Conservation (phyloP, 2,888 invertebrate genomes). For the Aspidiotus destructor region DNA sequence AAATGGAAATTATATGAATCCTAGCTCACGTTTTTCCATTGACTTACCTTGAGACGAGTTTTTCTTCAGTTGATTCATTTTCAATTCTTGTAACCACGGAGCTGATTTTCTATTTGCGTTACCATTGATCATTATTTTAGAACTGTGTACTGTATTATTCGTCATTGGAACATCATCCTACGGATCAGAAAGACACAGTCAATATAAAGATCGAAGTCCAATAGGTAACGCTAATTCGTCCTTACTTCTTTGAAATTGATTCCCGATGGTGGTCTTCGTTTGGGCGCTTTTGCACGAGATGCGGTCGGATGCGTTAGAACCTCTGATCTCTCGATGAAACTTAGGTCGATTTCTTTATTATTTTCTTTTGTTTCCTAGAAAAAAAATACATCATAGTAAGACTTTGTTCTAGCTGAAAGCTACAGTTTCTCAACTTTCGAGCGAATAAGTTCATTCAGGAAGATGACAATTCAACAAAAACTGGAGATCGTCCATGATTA, state of each 20-base stretch:
- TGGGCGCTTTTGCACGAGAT: conserved; percentile 54
- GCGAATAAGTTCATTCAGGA: too few species aligned
- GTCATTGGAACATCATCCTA: conserved; percentile 19
- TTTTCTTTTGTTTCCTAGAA: background rate
- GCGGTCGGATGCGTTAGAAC: conserved; percentile 46
- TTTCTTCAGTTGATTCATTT: conserved; percentile 63
- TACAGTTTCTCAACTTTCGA: too few species aligned
- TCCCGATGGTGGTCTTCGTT: conserved; percentile 55
- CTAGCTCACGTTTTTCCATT: background rate
- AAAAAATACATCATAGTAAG: too few species aligned
- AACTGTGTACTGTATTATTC: conserved; percentile 16
- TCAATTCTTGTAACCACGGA: conserved; percentile 74
- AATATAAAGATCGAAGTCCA: background rate
- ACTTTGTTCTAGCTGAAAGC: too few species aligned
- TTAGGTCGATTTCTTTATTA: conserved; percentile 29
- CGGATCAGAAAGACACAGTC: background rate
- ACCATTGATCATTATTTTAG: conserved; percentile 18
- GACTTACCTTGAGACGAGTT: conserved; percentile 42
- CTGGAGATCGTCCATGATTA: too few species aligned
- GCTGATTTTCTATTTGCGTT: conserved; percentile 42
- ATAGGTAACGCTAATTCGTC: background rate
- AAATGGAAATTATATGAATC: background rate
- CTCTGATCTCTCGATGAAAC: conserved; percentile 33
- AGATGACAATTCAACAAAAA: too few species aligned
- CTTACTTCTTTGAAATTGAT: conserved; percentile 41